phyloP scores from a whole-genome alignment of 2,113 vertebrate species.

The Nesogale talazaci region DNA sequence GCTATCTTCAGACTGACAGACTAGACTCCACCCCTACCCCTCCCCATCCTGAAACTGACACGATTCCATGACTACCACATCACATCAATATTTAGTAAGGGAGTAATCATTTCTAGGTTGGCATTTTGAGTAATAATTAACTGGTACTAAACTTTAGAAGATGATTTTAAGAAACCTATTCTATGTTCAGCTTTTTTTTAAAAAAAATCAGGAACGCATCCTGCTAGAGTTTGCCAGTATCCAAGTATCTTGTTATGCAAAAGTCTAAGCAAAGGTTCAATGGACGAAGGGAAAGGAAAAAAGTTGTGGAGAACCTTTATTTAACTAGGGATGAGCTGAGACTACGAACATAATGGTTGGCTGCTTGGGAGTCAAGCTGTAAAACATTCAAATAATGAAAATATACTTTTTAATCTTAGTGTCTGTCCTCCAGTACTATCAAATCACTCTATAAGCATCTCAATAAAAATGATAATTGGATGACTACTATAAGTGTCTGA shows the following conservation, averaged over 20 bases:
- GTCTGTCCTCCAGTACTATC: constrained; percentile 10
- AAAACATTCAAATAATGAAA: constrained; percentile 33
- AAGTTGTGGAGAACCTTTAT: not conserved
- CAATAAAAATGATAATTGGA: constrained; percentile 15
- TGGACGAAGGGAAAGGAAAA: not conserved
- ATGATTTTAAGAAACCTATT: not conserved
- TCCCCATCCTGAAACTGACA: too few relatives aligned
- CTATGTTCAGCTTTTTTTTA: not conserved
- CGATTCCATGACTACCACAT: not conserved
- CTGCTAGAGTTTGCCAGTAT: not conserved
- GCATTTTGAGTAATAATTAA: not conserved
- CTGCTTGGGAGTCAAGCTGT: not conserved
- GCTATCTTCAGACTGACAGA: too few relatives aligned
- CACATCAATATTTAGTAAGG: not conserved
- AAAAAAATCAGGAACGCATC: not conserved
- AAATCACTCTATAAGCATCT: constrained; percentile 40
- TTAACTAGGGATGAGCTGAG: not conserved
- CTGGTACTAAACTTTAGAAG: not conserved
- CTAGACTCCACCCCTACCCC: too few relatives aligned
- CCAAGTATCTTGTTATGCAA: not conserved
- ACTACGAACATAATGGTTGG: not conserved
- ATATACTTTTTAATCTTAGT: constrained; percentile 23
- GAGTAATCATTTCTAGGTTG: not conserved
- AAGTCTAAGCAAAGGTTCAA: not conserved
- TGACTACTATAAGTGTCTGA: constrained; percentile 11